Base-by-base conservation (phyloP, 2,797 vertebrate genomes). In the Esox masquinongy region DNA sequence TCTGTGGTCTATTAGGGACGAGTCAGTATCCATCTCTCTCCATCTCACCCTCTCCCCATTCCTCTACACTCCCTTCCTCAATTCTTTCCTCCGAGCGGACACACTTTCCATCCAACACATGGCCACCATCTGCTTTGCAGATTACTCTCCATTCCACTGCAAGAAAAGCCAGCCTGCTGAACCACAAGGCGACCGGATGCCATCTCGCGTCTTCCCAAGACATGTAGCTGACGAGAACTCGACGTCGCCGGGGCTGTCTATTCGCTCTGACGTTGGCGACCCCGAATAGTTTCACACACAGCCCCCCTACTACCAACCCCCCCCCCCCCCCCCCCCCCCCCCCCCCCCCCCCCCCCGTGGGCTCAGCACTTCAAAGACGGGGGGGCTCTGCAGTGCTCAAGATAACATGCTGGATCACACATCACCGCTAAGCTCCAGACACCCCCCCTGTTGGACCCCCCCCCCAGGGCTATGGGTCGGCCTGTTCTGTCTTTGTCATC, bases 281-380 rank as follows among this genome's bases (percentile, higher is more conserved):
- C 22, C 74, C 47, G 26, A 29, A 49, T 76, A 78, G 68, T 82
- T 70, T 26, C 85, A 63, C 77, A 66, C 80, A 73, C 36, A 11
- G 76, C 80, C 83, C 85, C 79, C 77, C 70, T 80, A 77, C 80
- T 83, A 84, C 79, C 77, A 68, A 79, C 77, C 69, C 76, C 43
- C 2, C 74, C 77, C 77, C 49, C 39, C 43, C 34, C 76, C 77
- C 81, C 74, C 82, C 74, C 80, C 83, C 85, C 79, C 77, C 70
- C 80, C 77, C 69, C 75, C 39, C 2, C 73, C 77, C 77, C 49
- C 43, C 43, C 26, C 76, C 49, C 59, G 82, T 80, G 84, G n/a
- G 83, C 76, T 86, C 87, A 84, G 89, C 85, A 88, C 90, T 89
- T 93, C 89, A 93, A 92, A 92, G 87, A 61, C 71, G 80, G 77